Base-by-base conservation (phyloP, 2,888 invertebrate species). In the Lasioglossum vierecki region DNA sequence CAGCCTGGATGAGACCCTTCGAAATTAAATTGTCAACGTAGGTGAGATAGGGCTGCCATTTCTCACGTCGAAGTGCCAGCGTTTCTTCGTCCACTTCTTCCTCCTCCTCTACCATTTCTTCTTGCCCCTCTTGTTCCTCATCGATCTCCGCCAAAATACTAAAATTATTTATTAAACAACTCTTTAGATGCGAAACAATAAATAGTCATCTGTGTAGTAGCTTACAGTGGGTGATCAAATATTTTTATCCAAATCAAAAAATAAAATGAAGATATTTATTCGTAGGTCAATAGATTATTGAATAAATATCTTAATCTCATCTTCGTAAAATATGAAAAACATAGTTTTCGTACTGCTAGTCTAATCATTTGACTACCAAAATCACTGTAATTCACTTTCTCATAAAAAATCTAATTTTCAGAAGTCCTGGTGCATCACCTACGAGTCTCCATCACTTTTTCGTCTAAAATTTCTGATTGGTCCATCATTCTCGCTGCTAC, bases 21-120 rank as follows among this genome's bases (percentile, higher is more conserved):
- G 96, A 95, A 22, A 97, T 95, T 88, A 97, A 95, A 73, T 95
- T 95, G 93, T 98, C 97, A 0, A 98, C 95, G 92, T 96, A 96
- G 84, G 95, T 95, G 63, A 97, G 96, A 93, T 98, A 98, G 0
- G 96, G 95, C 74, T 95, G 94, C 97, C 97, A 97, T 86, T 95
- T 95, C 72, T 91, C 90, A 60, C 82, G 86, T 76, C 92, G 91
- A 95, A 96, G 70, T 88, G 94, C 91, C 96, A 96, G 82, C 93
- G 95, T 87, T 95, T 95, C 73, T 66, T 87, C 86, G 6, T 87
- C 86, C 5, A 88, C 90, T 44, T 85, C 84, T 83, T 87, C 80
- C 78, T 85, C 80, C 44, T 86, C 82, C 11, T 79, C 80, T n/a
- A n/a, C 80, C 35, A 22, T 44, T 72, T 83, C 78, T 30, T 75